These are phyloP conservation scores for Deilephila porcellus DNA, from an alignment of 2,888 invertebrate genomes.

Conservation along the genomic window DNA sequence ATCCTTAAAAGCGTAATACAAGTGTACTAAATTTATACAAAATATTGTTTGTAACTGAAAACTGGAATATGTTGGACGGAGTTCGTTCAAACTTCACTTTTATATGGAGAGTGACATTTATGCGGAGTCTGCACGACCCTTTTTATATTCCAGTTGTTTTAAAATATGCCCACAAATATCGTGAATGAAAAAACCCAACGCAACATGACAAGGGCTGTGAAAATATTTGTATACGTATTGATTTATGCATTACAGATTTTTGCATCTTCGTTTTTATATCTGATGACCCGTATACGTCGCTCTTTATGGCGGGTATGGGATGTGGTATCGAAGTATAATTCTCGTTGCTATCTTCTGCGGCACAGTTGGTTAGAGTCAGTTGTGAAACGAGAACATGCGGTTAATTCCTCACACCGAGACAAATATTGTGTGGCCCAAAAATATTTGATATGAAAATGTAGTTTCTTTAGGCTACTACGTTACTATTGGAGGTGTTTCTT, in stretches of 20 bases:
- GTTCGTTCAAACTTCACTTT: slow-evolving; percentile 3
- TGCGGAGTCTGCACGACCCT: neutral
- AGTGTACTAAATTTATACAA: neutral
- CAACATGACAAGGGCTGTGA: neutral
- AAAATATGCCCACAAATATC: slow-evolving; percentile 6
- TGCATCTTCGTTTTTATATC: too few relatives aligned
- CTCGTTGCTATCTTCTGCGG: too few relatives aligned
- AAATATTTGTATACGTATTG: neutral
- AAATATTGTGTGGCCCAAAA: too few relatives aligned
- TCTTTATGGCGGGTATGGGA: too few relatives aligned
- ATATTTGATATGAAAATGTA: too few relatives aligned
- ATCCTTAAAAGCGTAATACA: neutral
- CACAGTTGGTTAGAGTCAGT: too few relatives aligned
- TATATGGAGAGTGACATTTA: neutral
- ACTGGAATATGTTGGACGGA: neutral
- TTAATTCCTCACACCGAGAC: too few relatives aligned
- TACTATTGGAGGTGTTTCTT: too few relatives aligned
- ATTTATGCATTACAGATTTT: neutral
- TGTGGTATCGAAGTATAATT: too few relatives aligned
- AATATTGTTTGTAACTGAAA: neutral
- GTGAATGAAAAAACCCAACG: neutral
- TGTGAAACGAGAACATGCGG: too few relatives aligned
- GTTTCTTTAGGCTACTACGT: too few relatives aligned
- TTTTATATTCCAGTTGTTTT: neutral
- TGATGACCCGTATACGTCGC: too few relatives aligned